phyloP scores from a whole-genome alignment of 2,113 vertebrate species.

The Hemiprocne comata region DNA sequence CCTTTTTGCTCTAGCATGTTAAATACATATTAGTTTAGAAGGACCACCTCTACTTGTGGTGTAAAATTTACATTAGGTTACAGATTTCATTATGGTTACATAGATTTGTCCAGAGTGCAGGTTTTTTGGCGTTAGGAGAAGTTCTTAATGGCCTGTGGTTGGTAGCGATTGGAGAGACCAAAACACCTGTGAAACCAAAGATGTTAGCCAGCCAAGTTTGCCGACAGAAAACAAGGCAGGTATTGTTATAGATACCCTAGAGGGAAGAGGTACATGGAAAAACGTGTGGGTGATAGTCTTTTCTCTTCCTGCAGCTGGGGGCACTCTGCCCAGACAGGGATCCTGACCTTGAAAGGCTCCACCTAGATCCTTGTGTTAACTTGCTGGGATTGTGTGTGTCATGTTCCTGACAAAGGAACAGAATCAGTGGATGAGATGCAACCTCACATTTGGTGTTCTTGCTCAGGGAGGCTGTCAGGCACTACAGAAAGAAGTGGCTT shows the following conservation, averaged over 20 bases:
- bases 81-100: neutral
- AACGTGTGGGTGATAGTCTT: neutral
- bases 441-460: neutral
- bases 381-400: conserved; percentile 20
- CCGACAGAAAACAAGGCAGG: conserved; percentile 21
- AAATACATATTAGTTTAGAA: neutral
- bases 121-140: neutral
- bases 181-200: conserved; percentile 33
- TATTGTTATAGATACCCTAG: conserved; percentile 35
- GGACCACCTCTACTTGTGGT: neutral
- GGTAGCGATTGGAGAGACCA: neutral
- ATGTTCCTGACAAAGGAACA: neutral
- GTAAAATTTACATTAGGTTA: neutral
- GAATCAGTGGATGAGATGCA: neutral
- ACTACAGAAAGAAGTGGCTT: neutral
- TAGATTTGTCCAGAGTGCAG: neutral
- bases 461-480: neutral
- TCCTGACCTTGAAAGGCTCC: conserved; percentile 28
- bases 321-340: conserved; percentile 43
- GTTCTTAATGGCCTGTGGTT: neutral
- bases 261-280: conserved; percentile 15
- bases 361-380: conserved; percentile 8
- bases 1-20: neutral
- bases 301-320: conserved; percentile 56
- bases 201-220: neutral